Evolutionary conservation across 1,140 invertebrate genomes (phyloP), one percentile per base, ranked within the genome.

Genomic region (Spodoptera litura): DNA sequence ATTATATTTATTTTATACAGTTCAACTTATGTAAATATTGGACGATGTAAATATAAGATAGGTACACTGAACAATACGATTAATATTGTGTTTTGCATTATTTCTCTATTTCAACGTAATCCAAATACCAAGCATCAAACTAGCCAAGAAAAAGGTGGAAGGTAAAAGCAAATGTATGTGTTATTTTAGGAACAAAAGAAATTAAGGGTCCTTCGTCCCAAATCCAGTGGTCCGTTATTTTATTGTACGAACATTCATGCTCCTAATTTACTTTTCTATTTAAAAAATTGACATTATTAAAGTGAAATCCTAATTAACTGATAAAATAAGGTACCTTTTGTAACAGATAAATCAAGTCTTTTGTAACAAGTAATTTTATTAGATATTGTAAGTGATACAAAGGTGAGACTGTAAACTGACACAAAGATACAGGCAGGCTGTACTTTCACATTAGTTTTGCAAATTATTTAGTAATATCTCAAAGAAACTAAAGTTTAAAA

Each of bases 151-250:
- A 12, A 13, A 35, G 38, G 31, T 38, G 59, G 59, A 61, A 64
- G n/a, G 61, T 35, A 44, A 44, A 64, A 44, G 61, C 31, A 62
- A 62, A 62, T 38, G 31, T 44, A 44, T 13, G 61, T 64, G 61
- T 64, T 44, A 64, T 64, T 64, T 64, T 64, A 64, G 61, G 61
- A 44, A 64, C 61, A 64, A 64, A 64, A 64, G 61, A 58, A 44
- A 58, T 58, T 44, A 15, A 15, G n/a, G 35, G 61, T 20, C 35
- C 61, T 44, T 10, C 13, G 61, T 20, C 38, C 38, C 38, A 49
- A 20, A 66, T 49, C 62, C 38, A 49, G 15, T 49, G 62, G 10
- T 25, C 38, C 38, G 38, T 49, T 66, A 49, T 49, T 49, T 66
- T 20, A 49, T 49, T 66, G 62, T 66, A 66, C 5, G 6, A 10